Base-by-base conservation (phyloP, 2,113 vertebrate species). In the Pelecanus crispus region DNA sequence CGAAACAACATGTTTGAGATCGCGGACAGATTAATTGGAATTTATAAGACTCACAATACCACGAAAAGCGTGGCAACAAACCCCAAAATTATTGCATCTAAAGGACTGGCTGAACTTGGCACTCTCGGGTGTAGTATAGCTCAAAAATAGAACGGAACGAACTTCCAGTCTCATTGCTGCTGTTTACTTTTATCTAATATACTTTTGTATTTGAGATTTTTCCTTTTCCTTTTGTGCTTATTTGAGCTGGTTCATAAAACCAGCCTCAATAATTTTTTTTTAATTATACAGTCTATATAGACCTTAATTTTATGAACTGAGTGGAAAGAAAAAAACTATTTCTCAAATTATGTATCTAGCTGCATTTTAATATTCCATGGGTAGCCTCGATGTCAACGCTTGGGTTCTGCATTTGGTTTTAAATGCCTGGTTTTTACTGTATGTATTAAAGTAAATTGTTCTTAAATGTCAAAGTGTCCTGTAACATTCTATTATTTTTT, bases 1-100 rank as follows among this genome's bases (percentile, higher is more conserved):
- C 98, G 99, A 88, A 99, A 99, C 98, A 99, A 99, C 98, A 99
- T 99, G 99, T 99, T 99, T 81, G 99, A 99, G 97, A 99, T 99
- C 8, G 98, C 99, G 0, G 99, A 99, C 82, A 98, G 99, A 52
- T 98, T 99, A 50, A 99, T 99, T 49, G 99, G 99, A 62, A 99
- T 99, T 95, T 99, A 99, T 88, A 99, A 99, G 97, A 99, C 99
- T 4, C 98, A 99, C 92, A 99, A 99, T 90, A 99, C 98, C 97
- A 99, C 99, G 2, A 99, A 99, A 96, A 99, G 98, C 2, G 99
- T 99, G 92, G 98, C 98, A 17, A 99, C 98, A 85, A 99, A 99
- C 96, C 99, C 99, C 58, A 99, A 99, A 96, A 90, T 98, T 36
- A 99, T 99, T 19, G 97, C 98, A 55, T 94, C 98, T 19, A 99